A percentile compares a stretch with the other conserved stretches of the same genome.
Conservation (phyloP, 1,140 invertebrate genomes). For the Dufourea novaeangliae region DNA sequence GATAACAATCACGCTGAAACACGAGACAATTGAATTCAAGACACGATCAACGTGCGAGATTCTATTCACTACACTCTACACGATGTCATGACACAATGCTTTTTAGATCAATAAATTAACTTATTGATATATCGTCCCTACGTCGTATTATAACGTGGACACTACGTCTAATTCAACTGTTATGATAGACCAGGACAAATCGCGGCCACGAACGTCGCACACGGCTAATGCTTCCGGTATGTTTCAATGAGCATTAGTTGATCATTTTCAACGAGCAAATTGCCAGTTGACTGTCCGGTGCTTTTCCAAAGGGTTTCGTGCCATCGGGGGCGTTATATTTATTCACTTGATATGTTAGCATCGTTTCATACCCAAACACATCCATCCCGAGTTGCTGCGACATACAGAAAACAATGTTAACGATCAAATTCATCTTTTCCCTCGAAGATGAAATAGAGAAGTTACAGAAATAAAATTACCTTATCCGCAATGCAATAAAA, state of each 20-base stretch:
- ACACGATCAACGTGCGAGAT: background rate
- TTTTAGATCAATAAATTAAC: conserved; percentile 25
- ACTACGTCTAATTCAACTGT: background rate
- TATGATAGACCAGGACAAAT: background rate
- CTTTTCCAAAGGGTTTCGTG: conserved; percentile 87
- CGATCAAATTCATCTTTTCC: too few species aligned
- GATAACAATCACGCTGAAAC: background rate
- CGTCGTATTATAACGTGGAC: too few species aligned
- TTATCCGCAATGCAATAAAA: too few species aligned
- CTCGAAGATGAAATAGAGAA: too few species aligned
- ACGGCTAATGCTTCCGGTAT: background rate
- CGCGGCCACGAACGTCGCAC: background rate
- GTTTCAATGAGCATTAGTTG: conserved; percentile 6
- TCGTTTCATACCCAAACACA: conserved; percentile 89
- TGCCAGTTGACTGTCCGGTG: conserved; percentile 87
- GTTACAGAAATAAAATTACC: too few species aligned
- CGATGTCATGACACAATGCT: background rate
- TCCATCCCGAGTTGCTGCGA: conserved; percentile 89
- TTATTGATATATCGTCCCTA: background rate
- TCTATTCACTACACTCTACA: too few species aligned
- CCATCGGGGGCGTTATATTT: conserved; percentile 87
- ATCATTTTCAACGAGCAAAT: conserved; percentile 88
- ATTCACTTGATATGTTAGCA: conserved; percentile 91
- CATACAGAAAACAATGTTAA: background rate
- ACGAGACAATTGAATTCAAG: background rate